Evolutionary conservation across 2,113 vertebrate species (phyloP).

Genomic region (Turdus rufiventris): DNA sequence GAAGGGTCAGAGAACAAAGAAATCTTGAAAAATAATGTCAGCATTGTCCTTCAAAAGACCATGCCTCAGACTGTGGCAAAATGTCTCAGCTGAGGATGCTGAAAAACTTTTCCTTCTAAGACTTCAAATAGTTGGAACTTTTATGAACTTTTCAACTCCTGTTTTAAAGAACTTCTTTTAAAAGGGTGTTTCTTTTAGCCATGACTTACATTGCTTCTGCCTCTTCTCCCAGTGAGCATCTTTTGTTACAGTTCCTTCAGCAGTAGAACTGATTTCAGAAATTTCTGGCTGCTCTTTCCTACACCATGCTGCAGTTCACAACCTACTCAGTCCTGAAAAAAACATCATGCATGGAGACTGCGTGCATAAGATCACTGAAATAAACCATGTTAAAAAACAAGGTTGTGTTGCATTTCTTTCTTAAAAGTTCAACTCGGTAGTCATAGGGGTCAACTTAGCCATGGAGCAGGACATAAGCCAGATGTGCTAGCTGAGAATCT

Average conservation of each 20-base stretch:
- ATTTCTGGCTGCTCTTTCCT: background rate
- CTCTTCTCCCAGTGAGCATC: background rate
- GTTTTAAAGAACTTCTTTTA: background rate
- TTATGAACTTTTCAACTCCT: background rate
- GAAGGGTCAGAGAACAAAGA: background rate
- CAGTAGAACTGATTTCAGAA: background rate
- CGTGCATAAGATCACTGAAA: background rate
- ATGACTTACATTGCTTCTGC: background rate
- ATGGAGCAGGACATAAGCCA: background rate
- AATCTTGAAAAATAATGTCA: background rate
- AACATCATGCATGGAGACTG: fast-evolving
- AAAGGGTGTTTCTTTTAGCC: background rate
- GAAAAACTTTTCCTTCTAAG: background rate
- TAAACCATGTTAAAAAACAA: background rate
- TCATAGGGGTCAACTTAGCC: background rate
- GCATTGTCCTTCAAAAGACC: background rate
- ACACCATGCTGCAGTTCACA: background rate
- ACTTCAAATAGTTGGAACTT: background rate
- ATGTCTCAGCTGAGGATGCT: background rate
- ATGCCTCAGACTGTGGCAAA: background rate
- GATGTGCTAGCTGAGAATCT: background rate
- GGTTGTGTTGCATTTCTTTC: background rate
- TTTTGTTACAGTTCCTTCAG: background rate
- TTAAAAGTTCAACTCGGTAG: background rate
- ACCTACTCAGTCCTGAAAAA: background rate